Conservation (phyloP, 2,113 vertebrate genomes). For the human (Homo sapiens) region DNA sequence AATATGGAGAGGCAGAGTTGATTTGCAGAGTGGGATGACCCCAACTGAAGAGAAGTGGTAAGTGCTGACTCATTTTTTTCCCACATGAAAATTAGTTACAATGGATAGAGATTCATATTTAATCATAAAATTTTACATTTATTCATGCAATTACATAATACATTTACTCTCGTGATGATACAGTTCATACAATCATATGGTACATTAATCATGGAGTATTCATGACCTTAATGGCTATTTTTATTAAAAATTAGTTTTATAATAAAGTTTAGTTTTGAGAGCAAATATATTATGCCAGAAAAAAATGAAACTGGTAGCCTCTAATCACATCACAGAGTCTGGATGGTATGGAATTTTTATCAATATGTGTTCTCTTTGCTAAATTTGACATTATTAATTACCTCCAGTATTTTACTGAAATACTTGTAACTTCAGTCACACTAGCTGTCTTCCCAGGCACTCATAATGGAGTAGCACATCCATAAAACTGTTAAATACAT, state of each 20-base stretch:
- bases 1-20: neutral
- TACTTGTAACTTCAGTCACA: neutral
- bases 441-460: neutral
- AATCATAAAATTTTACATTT: conserved; percentile 58
- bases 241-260: conserved; percentile 62
- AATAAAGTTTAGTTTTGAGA: conserved; percentile 61
- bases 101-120: conserved; percentile 33
- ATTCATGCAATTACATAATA: conserved; percentile 63
- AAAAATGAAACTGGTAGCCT: conserved; percentile 26
- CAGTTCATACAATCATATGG: conserved; percentile 55
- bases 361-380: conserved; percentile 8
- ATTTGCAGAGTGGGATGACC: neutral
- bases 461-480: conserved; percentile 7
- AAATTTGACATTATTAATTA: conserved; percentile 39
- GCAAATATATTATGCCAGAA: conserved; percentile 6
- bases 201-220: conserved; percentile 57
- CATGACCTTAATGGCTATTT: conserved; percentile 56
- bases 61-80: conserved; percentile 10
- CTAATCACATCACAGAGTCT: conserved; percentile 34
- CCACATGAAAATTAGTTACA: conserved; percentile 32
- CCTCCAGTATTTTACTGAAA: neutral
- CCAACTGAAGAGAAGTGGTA: neutral
- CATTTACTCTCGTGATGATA: conserved; percentile 59
- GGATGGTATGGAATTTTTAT: neutral
- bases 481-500: neutral